Evolutionary conservation across 1,140 invertebrate species (phyloP), one percentile per base, ranked within the genome.

Genomic region (Hypothenemus hampei): DNA sequence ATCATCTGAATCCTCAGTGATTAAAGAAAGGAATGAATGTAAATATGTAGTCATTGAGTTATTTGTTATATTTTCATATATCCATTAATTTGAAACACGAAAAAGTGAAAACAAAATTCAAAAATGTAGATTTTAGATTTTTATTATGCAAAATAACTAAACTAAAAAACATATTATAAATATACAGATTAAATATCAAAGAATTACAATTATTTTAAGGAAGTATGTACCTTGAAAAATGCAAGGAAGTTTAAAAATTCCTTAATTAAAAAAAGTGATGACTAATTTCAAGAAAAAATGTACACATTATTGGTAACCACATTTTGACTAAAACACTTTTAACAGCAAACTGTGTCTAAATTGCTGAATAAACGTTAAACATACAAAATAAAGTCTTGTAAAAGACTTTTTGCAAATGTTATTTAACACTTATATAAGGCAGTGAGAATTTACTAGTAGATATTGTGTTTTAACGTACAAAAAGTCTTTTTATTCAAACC

Each of bases 271-370:
- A 33, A 35, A 53, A 29, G 20, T 41, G 43, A 53, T 40, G 43
- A 46, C 52, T 55, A 47, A 46, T 37, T 59, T 58, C 51, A 50
- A 60, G n/a, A 49, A 39, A 54, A 60, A 58, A 52, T 57, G 51
- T 57, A 58, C 57, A 51, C n/a, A n/a, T n/a, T 53, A 49, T 63
- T 65, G 63, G 63, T 65, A 65, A 65, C 63, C 63, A 65, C 56
- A 49, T 56, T n/a, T 43, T 65, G 63, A 65, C 63, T 65, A 65
- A 65, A 63, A 60, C 45, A 45, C 40, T 39, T 52, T 52, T 37
- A 31, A 31, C 13, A 31, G 8, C 26, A 31, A 31, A 31, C 26
- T 31, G 26, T 31, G 26, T 31, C 13, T 31, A 31, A 31, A 31
- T 31, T 31, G 26, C 26, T 11, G 26, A 31, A 31, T 31, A 31